Percentiles rank a stretch among this genome's conserved stretches.
These are phyloP conservation scores for Cataglyphis livida DNA, from an alignment of 2,888 invertebrate species.

Conservation along the genomic window DNA sequence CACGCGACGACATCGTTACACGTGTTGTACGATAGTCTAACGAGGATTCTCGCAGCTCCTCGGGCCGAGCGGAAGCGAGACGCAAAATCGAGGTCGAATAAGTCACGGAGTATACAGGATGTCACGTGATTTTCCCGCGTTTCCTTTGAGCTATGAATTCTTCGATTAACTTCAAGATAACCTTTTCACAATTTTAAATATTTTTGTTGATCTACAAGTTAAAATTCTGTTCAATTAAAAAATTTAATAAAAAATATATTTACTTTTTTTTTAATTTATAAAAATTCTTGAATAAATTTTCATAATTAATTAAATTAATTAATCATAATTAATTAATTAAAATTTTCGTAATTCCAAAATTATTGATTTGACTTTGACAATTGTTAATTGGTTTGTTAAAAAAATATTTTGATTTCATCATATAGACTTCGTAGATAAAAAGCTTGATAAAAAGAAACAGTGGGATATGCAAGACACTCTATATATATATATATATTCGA, in stretches of 20 bases:
- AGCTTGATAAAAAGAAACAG: not conserved
- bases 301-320: not conserved
- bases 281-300: not conserved
- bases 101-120: slow-evolving; percentile 31
- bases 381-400: not conserved
- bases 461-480: not conserved
- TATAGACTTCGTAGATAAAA: not conserved
- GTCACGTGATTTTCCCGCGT: slow-evolving; percentile 42
- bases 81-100: slow-evolving; percentile 30
- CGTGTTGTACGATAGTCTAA: slow-evolving; percentile 34
- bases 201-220: not conserved
- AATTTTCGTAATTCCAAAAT: not conserved
- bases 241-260: not conserved
- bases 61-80: slow-evolving; percentile 2
- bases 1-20: slow-evolving; percentile 36
- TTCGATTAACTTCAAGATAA: not conserved
- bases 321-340: too few species aligned
- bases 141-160: slow-evolving; percentile 25
- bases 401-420: not conserved
- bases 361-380: not conserved
- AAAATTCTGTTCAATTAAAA: not conserved
- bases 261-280: not conserved
- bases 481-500: not conserved
- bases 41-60: slow-evolving; percentile 11
- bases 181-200: not conserved